phyloP scores from a whole-genome alignment of 30 jellyfish, hydroid and myxozoan genomes.

The Aurelia coerulea region DNA sequence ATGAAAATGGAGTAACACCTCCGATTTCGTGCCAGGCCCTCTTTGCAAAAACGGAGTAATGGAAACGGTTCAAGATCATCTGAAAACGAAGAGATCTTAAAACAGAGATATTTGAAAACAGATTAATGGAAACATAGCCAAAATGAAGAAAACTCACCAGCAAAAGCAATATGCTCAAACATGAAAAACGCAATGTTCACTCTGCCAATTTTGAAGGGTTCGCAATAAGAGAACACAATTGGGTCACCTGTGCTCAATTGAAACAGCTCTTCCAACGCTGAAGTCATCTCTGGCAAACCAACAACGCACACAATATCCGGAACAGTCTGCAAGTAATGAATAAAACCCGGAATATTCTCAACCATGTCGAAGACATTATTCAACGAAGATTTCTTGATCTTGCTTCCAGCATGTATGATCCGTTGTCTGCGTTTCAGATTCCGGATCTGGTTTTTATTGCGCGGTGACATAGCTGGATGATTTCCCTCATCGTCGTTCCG shows the following conservation, averaged over 20 bases:
- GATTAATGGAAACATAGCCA: too few species aligned
- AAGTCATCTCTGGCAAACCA: slow-evolving; percentile 72
- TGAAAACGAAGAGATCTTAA: too few species aligned
- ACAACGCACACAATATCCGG: slow-evolving; percentile 80
- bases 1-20: too few species aligned
- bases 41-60: too few species aligned
- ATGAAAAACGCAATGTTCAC: slow-evolving; percentile 67
- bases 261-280: slow-evolving; percentile 71
- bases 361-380: slow-evolving; percentile 65
- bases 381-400: slow-evolving; percentile 32
- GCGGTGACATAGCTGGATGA: slow-evolving; percentile 88
- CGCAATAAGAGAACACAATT: slow-evolving; percentile 84
- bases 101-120: too few species aligned
- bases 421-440: slow-evolving; percentile 86
- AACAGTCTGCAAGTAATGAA: slow-evolving; percentile 70
- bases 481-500: slow-evolving; percentile 61
- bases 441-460: slow-evolving; percentile 92
- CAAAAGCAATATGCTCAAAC: slow-evolving; percentile 84
- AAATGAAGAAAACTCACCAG: slow-evolving; percentile 19
- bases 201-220: slow-evolving; percentile 85
- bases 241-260: slow-evolving; percentile 64
- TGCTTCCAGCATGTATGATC: slow-evolving; percentile 63
- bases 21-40: too few species aligned
- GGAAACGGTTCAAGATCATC: too few species aligned
- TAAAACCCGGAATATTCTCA: slow-evolving; percentile 78